Evolutionary conservation across 2,888 invertebrate genomes (phyloP).

Genomic region (Cheilosia urbana): DNA sequence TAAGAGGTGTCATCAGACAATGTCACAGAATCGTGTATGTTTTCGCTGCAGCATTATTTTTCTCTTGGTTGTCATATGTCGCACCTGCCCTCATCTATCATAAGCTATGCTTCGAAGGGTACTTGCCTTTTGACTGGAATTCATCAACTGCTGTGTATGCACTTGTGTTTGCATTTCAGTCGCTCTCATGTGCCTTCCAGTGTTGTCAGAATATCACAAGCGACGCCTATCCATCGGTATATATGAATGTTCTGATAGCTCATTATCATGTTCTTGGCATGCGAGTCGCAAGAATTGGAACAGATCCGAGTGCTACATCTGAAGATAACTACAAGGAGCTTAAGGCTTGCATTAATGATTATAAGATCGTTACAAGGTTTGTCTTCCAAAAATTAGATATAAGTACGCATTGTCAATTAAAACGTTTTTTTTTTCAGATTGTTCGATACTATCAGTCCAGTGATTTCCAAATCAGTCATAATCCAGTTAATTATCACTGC

Average conservation of each 20-base stretch:
- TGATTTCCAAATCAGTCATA: conserved; percentile 21
- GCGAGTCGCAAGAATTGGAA: conserved; percentile 45
- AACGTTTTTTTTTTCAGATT: not conserved
- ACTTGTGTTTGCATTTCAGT: conserved; percentile 26
- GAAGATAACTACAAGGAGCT: conserved; percentile 37
- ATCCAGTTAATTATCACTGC: conserved; percentile 39
- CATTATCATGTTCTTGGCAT: conserved; percentile 36
- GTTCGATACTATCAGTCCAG: conserved; percentile 24
- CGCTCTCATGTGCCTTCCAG: conserved; percentile 11
- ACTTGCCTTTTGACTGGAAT: conserved; percentile 32
- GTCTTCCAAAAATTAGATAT: not conserved
- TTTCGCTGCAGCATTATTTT: not conserved
- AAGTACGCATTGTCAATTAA: not conserved
- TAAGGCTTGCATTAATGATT: conserved; percentile 39
- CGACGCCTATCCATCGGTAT: conserved; percentile 36
- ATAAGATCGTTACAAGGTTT: conserved; percentile 41
- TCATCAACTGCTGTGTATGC: not conserved
- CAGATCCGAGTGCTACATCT: not conserved
- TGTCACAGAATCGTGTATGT: not conserved
- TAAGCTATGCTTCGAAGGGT: conserved; percentile 19
- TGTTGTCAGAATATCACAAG: conserved; percentile 21
- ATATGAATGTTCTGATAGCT: conserved; percentile 26
- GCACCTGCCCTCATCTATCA: conserved; percentile 4
- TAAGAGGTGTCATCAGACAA: conserved; percentile 19
- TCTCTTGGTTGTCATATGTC: conserved; percentile 5